Evolutionary conservation across 2,113 vertebrate genomes (phyloP).

Genomic region (Notechis scutatus): DNA sequence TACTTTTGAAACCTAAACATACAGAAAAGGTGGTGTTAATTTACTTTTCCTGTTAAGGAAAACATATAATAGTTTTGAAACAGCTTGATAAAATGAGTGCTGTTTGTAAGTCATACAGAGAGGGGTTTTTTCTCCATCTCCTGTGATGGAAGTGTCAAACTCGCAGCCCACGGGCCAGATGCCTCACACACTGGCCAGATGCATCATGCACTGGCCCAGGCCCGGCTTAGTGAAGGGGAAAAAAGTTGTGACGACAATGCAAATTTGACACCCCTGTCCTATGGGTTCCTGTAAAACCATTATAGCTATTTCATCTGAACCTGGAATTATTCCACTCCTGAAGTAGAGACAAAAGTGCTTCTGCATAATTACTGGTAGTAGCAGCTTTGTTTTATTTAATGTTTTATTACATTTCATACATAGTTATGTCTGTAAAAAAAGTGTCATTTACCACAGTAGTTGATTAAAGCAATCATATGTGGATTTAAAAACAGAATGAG

Average conservation of each 20-base stretch:
- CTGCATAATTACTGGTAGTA: neutral
- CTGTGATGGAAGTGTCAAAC: too few species aligned
- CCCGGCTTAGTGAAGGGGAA: too few species aligned
- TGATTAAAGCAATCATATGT: neutral
- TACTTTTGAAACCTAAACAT: conserved; percentile 75
- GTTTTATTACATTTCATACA: neutral
- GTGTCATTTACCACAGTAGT: neutral
- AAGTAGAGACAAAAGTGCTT: neutral
- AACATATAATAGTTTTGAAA: neutral
- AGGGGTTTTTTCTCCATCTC: neutral
- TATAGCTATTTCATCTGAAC: neutral
- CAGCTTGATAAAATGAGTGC: neutral
- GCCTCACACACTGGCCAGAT: too few species aligned
- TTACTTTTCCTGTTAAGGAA: neutral
- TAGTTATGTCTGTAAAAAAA: neutral
- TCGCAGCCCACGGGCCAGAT: too few species aligned
- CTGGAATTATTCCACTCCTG: neutral
- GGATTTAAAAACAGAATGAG: neutral
- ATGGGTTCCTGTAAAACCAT: neutral
- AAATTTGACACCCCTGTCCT: too few species aligned
- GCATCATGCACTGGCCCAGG: too few species aligned
- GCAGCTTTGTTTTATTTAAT: neutral
- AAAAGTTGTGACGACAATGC: too few species aligned
- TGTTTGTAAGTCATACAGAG: neutral
- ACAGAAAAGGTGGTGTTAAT: neutral